These are phyloP conservation scores for Nomada fucata DNA, from an alignment of 2,888 invertebrate species.

Conservation along the genomic window DNA sequence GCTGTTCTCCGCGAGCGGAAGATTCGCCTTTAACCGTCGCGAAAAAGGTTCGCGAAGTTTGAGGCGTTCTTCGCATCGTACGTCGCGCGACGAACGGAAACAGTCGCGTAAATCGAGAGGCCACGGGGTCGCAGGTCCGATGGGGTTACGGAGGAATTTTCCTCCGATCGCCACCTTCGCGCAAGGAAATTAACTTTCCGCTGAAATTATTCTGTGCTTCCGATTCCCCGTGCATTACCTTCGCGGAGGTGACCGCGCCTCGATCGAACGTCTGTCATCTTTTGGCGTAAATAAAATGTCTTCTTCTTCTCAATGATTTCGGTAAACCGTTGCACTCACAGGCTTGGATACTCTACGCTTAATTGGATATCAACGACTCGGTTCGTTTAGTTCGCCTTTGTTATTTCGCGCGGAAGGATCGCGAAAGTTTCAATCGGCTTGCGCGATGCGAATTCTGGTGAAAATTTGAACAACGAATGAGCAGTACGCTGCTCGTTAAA, in stretches of 20 bases:
- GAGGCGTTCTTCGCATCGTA: conserved; percentile 75
- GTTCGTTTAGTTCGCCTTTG: too few relatives aligned
- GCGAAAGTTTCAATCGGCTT: too few relatives aligned
- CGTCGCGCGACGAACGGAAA: conserved; percentile 56
- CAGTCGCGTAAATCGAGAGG: conserved; percentile 43
- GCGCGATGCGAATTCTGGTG: too few relatives aligned
- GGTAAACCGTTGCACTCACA: too few relatives aligned
- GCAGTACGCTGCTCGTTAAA: too few relatives aligned
- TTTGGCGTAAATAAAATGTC: not conserved
- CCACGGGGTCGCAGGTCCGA: conserved; percentile 29
- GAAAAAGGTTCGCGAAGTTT: conserved; percentile 73
- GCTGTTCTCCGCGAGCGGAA: conserved; percentile 48
- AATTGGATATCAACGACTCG: too few relatives aligned
- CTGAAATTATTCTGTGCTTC: not conserved
- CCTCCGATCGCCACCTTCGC: conserved; percentile 8
- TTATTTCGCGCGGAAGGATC: too few relatives aligned
- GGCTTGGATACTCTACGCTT: too few relatives aligned
- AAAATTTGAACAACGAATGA: too few relatives aligned
- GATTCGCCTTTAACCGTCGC: conserved; percentile 63
- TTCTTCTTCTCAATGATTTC: not conserved
- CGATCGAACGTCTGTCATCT: not conserved
- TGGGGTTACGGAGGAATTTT: conserved; percentile 43
- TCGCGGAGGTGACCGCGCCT: not conserved
- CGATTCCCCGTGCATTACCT: too few relatives aligned
- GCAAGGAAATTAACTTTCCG: not conserved